phyloP scores from a whole-genome alignment of 2,888 invertebrate genomes.

The Petrophora chlorosata region DNA sequence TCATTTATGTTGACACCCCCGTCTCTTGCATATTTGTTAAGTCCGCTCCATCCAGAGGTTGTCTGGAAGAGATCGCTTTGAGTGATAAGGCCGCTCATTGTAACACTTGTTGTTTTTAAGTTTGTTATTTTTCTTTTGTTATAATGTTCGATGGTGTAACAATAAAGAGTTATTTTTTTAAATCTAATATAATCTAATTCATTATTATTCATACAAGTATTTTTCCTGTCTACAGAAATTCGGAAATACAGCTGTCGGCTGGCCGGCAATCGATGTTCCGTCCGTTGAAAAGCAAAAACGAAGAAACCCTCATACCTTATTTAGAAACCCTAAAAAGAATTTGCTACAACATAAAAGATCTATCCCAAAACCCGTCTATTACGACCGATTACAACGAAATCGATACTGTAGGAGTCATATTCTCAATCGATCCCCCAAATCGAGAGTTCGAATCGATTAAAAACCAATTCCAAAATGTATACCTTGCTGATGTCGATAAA shows the following conservation, averaged over 20 bases:
- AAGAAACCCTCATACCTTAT: conserved; percentile 36
- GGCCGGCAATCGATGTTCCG: conserved; percentile 77
- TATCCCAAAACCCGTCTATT: conserved; percentile 53
- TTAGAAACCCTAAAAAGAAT: conserved; percentile 55
- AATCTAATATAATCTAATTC: too few species aligned
- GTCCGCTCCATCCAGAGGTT: too few species aligned
- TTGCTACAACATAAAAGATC: conserved; percentile 74
- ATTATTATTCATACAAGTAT: too few species aligned
- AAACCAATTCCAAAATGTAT: conserved; percentile 81
- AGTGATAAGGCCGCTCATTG: too few species aligned
- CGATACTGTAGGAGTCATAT: conserved; percentile 88
- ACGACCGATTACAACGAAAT: conserved; percentile 85
- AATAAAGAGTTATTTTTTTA: too few species aligned
- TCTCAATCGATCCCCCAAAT: conserved; percentile 78
- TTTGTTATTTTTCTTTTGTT: too few species aligned
- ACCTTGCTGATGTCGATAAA: conserved; percentile 81
- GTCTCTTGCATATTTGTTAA: too few species aligned
- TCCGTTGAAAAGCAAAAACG: conserved; percentile 49
- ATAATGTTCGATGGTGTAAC: too few species aligned
- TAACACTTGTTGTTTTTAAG: too few species aligned
- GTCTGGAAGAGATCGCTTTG: too few species aligned
- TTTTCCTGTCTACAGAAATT: conserved; percentile 65
- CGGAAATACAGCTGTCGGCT: conserved; percentile 83
- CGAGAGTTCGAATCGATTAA: conserved; percentile 62
- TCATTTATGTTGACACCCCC: too few species aligned